These are phyloP conservation scores for Corythornis cristatus DNA, from an alignment of 2,113 vertebrate genomes.

Conservation along the genomic window DNA sequence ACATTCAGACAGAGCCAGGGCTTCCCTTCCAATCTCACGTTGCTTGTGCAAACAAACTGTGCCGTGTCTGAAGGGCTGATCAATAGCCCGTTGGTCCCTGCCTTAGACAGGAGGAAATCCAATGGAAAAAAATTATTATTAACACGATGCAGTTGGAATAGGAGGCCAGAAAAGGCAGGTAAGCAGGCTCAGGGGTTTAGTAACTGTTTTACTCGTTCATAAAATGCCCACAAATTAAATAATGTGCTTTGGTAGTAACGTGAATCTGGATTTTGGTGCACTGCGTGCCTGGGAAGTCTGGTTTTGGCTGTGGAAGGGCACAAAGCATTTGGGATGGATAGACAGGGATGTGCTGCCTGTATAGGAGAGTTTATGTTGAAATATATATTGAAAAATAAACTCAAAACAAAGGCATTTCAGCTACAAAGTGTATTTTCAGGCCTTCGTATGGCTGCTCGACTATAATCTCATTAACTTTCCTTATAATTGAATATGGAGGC, in stretches of 20 bases:
- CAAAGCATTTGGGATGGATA: not conserved
- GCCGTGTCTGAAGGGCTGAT: not conserved
- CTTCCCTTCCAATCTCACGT: not conserved
- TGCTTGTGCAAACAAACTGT: not conserved
- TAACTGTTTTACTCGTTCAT: not conserved
- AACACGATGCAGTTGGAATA: not conserved
- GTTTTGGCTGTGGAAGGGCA: not conserved
- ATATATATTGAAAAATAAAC: not conserved
- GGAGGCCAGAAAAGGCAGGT: not conserved
- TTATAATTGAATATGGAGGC: not conserved
- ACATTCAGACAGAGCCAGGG: rapidly evolving
- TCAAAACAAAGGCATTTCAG: not conserved
- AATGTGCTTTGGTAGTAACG: not conserved
- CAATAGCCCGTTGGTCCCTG: not conserved
- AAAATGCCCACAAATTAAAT: not conserved
- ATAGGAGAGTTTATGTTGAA: not conserved
- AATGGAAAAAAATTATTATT: not conserved
- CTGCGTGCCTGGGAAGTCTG: not conserved
- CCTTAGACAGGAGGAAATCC: conserved; percentile 13
- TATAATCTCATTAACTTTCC: not conserved
- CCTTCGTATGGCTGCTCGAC: not conserved
- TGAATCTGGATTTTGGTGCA: not conserved
- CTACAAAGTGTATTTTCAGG: not conserved
- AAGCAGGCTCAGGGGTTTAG: not conserved
- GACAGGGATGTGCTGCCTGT: not conserved